Conservation (phyloP, 2,797 vertebrate genomes). For the Ficedula albicollis region DNA sequence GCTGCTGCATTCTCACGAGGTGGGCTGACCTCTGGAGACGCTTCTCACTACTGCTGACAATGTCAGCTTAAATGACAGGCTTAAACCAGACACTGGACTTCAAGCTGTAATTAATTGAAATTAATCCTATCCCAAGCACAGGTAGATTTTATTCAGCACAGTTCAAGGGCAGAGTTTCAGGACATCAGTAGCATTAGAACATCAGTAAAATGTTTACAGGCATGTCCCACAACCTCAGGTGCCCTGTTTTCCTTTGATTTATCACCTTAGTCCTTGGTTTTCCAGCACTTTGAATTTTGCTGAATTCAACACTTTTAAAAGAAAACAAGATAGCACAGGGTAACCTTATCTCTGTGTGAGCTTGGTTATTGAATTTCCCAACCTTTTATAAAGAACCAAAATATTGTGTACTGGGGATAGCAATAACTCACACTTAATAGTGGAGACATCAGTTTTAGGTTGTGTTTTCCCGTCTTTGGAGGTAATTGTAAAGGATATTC, state of each 20-base stretch:
- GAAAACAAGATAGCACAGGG: neutral
- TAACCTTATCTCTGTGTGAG: neutral
- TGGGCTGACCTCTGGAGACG: neutral
- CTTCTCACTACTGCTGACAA: neutral
- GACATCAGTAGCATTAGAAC: neutral
- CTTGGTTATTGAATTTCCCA: neutral
- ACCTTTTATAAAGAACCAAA: neutral
- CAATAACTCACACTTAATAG: neutral
- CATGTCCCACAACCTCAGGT: neutral
- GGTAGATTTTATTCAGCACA: neutral
- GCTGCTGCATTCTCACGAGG: neutral
- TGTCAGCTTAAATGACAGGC: neutral
- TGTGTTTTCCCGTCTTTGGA: neutral
- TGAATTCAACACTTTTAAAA: conserved; percentile 1
- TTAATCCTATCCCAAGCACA: neutral
- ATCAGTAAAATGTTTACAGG: neutral
- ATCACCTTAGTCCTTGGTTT: neutral
- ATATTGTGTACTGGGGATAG: neutral
- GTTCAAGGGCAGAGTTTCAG: neutral
- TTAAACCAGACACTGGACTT: neutral
- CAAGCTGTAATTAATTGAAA: neutral
- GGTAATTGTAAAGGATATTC: neutral
- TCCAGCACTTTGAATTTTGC: neutral
- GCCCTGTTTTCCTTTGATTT: neutral
- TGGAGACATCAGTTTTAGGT: neutral